These are phyloP conservation scores for Anseranas semipalmata DNA, from an alignment of 2,113 vertebrate genomes.

Conservation along the genomic window DNA sequence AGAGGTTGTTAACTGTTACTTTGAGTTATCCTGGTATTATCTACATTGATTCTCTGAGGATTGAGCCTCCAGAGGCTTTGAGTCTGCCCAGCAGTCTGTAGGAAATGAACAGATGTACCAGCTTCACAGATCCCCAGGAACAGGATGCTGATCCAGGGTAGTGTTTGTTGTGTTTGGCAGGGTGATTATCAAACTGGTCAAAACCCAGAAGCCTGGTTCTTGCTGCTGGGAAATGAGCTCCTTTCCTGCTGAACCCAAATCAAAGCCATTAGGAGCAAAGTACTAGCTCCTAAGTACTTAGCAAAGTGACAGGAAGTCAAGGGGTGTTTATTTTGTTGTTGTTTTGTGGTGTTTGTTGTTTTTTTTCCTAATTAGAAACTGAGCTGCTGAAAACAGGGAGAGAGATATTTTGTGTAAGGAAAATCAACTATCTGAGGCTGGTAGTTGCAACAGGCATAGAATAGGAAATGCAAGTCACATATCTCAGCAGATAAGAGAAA, in stretches of 20 bases:
- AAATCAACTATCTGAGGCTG: neutral
- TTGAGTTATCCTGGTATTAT: neutral
- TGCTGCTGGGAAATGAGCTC: neutral
- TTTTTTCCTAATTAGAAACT: neutral
- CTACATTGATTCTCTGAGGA: neutral
- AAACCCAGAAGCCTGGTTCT: constrained; percentile 16
- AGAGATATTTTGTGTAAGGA: neutral
- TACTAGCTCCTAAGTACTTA: neutral
- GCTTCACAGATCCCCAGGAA: neutral
- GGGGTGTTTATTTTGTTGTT: neutral
- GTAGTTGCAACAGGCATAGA: neutral
- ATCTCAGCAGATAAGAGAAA: neutral
- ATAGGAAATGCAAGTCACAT: neutral
- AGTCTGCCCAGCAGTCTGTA: neutral
- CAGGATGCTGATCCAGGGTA: neutral
- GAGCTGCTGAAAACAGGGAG: neutral
- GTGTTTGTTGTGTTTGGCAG: neutral
- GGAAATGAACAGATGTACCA: neutral
- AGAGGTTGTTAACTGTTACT: neutral
- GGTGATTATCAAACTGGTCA: neutral
- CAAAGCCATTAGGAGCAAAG: neutral
- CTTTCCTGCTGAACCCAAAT: neutral
- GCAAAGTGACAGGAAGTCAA: neutral
- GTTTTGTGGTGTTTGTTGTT: neutral
- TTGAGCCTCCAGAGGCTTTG: neutral